Evolutionary conservation across 2,113 vertebrate species (phyloP), one percentile per base, ranked within the genome.

Genomic region (Barbus barbus): DNA sequence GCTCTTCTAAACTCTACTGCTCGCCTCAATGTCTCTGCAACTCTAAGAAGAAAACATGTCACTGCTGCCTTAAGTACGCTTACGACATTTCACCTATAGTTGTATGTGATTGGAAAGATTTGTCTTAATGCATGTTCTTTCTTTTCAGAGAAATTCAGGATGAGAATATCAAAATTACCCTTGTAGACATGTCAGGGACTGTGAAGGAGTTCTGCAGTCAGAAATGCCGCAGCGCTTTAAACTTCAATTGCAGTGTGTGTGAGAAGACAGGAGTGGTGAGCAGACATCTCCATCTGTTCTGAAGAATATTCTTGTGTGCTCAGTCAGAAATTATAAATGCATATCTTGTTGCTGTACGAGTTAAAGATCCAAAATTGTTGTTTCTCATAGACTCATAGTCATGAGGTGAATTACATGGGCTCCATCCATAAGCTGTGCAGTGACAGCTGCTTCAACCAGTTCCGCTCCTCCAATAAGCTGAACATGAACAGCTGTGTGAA

Each of bases 171-270:
- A 96, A 98, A 90, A 94, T 94, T 88, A 93, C 96, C 88, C 96
- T 97, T 16, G 96, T 98, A 91, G 97, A 99, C 87, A 91, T 85
- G 36, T 94, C 93, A 14, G 95, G 93, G 51, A 83, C 87, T 84
- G 95, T 96, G 83, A 98, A 96, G 91, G 96, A 97, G 73, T 99
- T 98, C 94, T 99, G 98, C 92, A 96, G 97, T 92, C 95, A 98
- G 69, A 95, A 91, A 71, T 99, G 98, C 89, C 93, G 98, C 83
- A 95, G 93, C 33, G 88, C 95, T 0, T 97, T 96, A 12, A 97
- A 96, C 87, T 91, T 93, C 90, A 97, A 95, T 90, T 99, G 98
- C 94, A 97, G 96, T 93, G 95, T 98, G 93, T 99, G 98, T 93
- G 94, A 95, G 90, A 98, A 95, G 93, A 93, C 92, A 1, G 94